These are phyloP conservation scores for Xanthia icteritia DNA, from an alignment of 2,888 invertebrate species.

Conservation along the genomic window DNA sequence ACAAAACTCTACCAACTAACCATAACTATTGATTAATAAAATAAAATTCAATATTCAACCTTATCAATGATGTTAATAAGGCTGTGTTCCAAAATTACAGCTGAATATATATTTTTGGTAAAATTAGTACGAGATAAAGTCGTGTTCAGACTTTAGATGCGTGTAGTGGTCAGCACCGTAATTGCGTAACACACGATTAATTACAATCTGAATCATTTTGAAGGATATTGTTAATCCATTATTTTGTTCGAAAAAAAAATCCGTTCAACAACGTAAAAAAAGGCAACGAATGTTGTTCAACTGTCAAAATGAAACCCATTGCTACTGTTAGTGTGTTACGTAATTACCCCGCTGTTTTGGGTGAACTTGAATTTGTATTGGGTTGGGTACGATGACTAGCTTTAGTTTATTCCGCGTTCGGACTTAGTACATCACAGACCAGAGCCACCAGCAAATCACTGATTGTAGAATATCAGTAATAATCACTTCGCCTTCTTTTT, in stretches of 20 bases:
- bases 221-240: too few species aligned
- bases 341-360: neutral
- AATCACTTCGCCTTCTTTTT: neutral
- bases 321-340: too few species aligned
- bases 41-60: conserved; percentile 3
- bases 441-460: neutral
- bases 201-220: too few species aligned
- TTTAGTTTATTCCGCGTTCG: neutral
- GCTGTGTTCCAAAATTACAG: neutral
- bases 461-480: neutral
- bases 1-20: conserved; percentile 28
- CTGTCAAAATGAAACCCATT: too few species aligned
- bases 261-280: too few species aligned
- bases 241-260: too few species aligned
- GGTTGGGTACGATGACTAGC: neutral
- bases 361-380: conserved; percentile 6
- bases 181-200: too few species aligned
- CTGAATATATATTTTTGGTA: neutral
- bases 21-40: neutral
- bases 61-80: neutral
- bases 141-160: conserved; percentile 19
- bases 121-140: conserved; percentile 1
- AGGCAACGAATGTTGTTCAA: too few species aligned
- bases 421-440: neutral
- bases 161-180: neutral